Conservation (phyloP, 2,888 invertebrate genomes). For the Sminthurinus aureus region DNA sequence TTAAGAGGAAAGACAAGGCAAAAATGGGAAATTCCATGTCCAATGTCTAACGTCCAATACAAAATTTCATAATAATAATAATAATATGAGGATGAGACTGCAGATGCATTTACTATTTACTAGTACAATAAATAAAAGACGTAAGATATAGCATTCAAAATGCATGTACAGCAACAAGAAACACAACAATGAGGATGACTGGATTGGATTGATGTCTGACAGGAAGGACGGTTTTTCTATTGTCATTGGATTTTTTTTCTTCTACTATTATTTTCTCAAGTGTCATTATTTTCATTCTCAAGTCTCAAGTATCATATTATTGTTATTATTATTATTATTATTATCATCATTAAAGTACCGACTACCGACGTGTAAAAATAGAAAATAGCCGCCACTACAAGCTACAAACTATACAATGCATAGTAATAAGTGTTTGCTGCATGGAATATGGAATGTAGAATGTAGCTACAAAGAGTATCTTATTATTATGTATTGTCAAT, state of each 20-base stretch:
- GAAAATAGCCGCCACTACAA: neutral
- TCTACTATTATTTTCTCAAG: neutral
- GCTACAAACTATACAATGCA: neutral
- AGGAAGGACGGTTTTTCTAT: slow-evolving; percentile 15
- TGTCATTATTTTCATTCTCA: neutral
- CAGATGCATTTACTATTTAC: no score
- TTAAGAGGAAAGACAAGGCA: neutral
- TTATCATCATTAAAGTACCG: neutral
- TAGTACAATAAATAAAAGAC: neutral
- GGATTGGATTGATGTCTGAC: neutral
- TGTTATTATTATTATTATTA: slow-evolving; percentile 5
- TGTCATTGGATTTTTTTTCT: neutral
- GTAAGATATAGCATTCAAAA: no score
- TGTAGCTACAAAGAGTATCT: neutral
- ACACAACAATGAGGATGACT: neutral
- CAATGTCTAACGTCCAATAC: no score
- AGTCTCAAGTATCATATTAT: neutral
- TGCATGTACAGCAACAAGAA: neutral
- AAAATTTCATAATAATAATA: no score
- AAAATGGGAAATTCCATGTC: neutral
- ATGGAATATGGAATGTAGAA: no score
- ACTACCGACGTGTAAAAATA: neutral
- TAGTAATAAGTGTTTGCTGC: no score
- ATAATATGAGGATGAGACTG: neutral
- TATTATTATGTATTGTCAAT: neutral